A percentile compares a stretch with the other conserved stretches of the same genome.
These are phyloP conservation scores for Acipenser ruthenus DNA, from an alignment of 2,797 vertebrate species.

Conservation along the genomic window DNA sequence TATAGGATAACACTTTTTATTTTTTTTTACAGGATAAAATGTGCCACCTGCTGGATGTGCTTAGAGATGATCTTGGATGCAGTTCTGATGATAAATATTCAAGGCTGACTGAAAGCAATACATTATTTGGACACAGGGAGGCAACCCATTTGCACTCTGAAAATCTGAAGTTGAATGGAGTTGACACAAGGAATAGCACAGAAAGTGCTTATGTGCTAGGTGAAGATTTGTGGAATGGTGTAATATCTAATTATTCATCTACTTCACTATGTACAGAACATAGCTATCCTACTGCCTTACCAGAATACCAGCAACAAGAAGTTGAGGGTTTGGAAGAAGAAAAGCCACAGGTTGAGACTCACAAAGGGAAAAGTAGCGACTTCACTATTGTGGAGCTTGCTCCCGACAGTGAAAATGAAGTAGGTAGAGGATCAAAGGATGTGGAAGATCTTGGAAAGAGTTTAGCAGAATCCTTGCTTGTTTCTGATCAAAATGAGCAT, in stretches of 20 bases:
- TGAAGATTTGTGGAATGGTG: constrained; percentile 22
- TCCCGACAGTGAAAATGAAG: constrained; percentile 18
- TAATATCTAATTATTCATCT: constrained; percentile 9
- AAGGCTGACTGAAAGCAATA: constrained; percentile 16
- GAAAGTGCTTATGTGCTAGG: constrained; percentile 11
- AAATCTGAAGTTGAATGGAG: constrained; percentile 17
- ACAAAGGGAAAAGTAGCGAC: not conserved
- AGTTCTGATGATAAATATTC: constrained; percentile 20
- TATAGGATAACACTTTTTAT: no score
- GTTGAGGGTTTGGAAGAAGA: constrained; percentile 17
- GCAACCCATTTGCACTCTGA: constrained; percentile 20
- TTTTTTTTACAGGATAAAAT: constrained; percentile 73
- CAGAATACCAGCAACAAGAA: constrained; percentile 11
- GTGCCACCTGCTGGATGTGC: constrained; percentile 71
- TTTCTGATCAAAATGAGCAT: constrained; percentile 33
- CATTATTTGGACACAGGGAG: constrained; percentile 14
- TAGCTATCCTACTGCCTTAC: constrained; percentile 19
- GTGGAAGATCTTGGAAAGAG: constrained; percentile 54
- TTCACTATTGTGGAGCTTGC: not conserved
- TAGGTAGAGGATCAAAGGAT: constrained; percentile 30
- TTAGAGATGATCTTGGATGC: constrained; percentile 69
- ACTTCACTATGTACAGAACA: constrained; percentile 25
- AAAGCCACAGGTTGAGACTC: constrained; percentile 6
- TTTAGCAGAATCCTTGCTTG: constrained; percentile 46
- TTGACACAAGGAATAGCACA: not conserved